A percentile compares a stretch with the other conserved stretches of the same genome.
Evolutionary conservation across 2,113 vertebrate genomes (phyloP).

Genomic region (Aegithalos caudatus): DNA sequence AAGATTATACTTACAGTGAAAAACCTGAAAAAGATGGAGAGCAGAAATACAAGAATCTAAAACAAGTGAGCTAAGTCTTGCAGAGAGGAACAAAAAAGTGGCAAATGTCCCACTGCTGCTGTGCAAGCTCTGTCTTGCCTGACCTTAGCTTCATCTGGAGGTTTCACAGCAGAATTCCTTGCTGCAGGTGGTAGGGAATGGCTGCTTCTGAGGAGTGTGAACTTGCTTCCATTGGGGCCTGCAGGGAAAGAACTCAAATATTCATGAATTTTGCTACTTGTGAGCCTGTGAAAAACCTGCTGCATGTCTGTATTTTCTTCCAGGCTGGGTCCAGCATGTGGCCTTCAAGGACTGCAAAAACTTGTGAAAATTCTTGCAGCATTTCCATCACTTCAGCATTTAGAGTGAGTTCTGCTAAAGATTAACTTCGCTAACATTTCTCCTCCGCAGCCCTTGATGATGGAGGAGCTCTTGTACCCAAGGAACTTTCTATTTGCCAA

Average conservation of each 20-base stretch:
- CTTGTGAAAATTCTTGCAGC: slow-evolving; percentile 79
- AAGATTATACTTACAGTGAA: not conserved
- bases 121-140: not conserved
- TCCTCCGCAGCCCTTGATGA: not conserved
- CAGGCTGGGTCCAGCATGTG: slow-evolving; percentile 77
- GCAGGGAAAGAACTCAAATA: not conserved
- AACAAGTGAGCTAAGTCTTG: not conserved
- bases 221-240: not conserved
- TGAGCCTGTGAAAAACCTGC: not conserved
- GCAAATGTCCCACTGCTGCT: not conserved
- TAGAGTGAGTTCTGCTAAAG: slow-evolving; percentile 78
- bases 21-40: not conserved
- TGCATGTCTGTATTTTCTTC: not conserved
- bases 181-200: not conserved
- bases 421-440: not conserved
- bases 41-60: not conserved
- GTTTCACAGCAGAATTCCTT: not conserved
- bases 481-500: not conserved
- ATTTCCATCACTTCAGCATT: slow-evolving; percentile 81
- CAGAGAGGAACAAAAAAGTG: not conserved
- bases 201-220: not conserved
- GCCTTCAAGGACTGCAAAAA: slow-evolving; percentile 76
- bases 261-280: not conserved
- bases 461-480: not conserved
- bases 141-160: not conserved